A percentile compares a stretch with the other conserved stretches of the same genome.
phyloP scores from a whole-genome alignment of 2,888 invertebrate genomes.

The Lithophane socia region DNA sequence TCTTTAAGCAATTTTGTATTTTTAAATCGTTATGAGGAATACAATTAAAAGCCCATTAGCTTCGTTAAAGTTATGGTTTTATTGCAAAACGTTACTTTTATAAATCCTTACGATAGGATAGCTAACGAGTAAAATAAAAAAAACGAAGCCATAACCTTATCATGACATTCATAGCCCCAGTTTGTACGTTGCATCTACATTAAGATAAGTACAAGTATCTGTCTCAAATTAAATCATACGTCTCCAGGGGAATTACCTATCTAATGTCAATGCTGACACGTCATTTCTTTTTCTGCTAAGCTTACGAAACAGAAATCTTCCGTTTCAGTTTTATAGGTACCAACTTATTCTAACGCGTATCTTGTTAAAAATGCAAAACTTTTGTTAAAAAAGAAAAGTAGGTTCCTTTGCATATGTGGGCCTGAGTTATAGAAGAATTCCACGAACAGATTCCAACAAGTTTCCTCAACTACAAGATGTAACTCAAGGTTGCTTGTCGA shows the following conservation, averaged over 20 bases:
- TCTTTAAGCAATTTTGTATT: not conserved
- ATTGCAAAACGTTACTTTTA: slow-evolving; percentile 15
- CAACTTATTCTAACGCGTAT: slow-evolving; percentile 8
- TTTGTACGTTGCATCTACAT: not conserved
- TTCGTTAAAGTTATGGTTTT: not conserved
- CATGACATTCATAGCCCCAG: no score
- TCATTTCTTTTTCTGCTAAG: not conserved
- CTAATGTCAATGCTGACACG: not conserved
- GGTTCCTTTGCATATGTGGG: not conserved
- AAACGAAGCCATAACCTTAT: no score
- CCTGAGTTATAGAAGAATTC: not conserved
- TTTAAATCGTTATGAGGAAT: slow-evolving; percentile 18
- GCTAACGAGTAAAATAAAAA: not conserved
- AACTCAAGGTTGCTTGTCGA: slow-evolving; percentile 28
- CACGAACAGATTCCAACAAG: not conserved
- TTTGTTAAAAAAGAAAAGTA: not conserved
- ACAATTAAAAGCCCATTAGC: slow-evolving; percentile 45
- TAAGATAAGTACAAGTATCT: not conserved
- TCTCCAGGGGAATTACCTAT: not conserved
- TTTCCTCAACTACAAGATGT: slow-evolving; percentile 11
- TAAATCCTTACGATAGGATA: not conserved
- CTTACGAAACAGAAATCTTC: not conserved
- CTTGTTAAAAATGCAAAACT: not conserved
- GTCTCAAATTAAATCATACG: not conserved
- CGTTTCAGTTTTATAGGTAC: not conserved